Base-by-base conservation (phyloP, 2,888 invertebrate species). In the Metellina segmentata region DNA sequence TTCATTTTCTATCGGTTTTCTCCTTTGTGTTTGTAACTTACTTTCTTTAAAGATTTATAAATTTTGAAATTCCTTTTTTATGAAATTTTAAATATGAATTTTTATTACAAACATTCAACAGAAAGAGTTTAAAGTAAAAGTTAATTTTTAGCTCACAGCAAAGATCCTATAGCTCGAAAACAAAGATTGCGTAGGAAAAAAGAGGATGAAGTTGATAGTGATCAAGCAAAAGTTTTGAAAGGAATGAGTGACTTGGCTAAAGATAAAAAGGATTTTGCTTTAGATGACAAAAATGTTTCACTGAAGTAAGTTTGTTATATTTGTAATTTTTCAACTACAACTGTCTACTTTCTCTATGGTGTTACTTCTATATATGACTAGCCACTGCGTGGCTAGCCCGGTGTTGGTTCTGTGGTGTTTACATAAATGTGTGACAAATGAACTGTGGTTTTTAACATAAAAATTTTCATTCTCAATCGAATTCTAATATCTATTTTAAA, bases 81-180 rank as follows among this genome's bases (percentile, higher is more conserved):
- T n/a, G n/a, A n/a, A n/a, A n/a, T n/a, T n/a, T n/a, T n/a, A n/a
- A n/a, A n/a, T n/a, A n/a, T n/a, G n/a, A n/a, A n/a, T n/a, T n/a
- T n/a, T n/a, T n/a, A n/a, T n/a, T n/a, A n/a, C n/a, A n/a, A n/a
- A n/a, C n/a, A n/a, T n/a, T n/a, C n/a, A n/a, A n/a, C n/a, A n/a
- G n/a, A n/a, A n/a, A n/a, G n/a, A 34, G 34, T 34, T 34, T 34
- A 34, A 34, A 34, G 34, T 34, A 34, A 34, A 34, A 34, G 4
- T 2, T 34, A 48, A 69, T 53, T 83, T 53, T 0, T 34, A 92
- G 92, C 92, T 20, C 89, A 92, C 16, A 94, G 96, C 94, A 97
- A 97, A 94, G 99, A 99, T 96, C 98, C 99, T 4, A 98, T 99
- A 94, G 99, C 99, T 0, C 96, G 99, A 53, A 99, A 99, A 95